A percentile compares a stretch with the other conserved stretches of the same genome.
phyloP scores from a whole-genome alignment of 2,797 vertebrate genomes.

The Rallus crepitans region DNA sequence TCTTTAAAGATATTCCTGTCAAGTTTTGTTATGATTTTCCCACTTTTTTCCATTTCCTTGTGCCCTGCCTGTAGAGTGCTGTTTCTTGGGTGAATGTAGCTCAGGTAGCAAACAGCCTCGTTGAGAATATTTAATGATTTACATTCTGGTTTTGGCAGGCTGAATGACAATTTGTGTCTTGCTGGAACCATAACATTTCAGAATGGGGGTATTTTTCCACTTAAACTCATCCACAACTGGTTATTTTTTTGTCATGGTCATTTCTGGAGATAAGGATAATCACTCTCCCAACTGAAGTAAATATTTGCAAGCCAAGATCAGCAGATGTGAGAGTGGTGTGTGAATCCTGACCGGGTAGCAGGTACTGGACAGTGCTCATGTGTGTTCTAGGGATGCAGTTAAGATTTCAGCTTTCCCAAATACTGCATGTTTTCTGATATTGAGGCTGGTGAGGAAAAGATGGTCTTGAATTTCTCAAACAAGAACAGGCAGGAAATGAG shows the following conservation, averaged over 20 bases:
- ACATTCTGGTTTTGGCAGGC: not conserved
- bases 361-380: not conserved
- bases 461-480: not conserved
- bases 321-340: not conserved
- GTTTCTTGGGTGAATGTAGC: not conserved
- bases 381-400: not conserved
- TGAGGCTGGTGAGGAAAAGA: not conserved
- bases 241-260: not conserved
- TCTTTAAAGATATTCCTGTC: constrained; percentile 10
- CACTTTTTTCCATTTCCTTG: not conserved
- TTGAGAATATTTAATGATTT: not conserved
- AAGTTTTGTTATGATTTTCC: not conserved
- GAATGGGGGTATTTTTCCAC: not conserved
- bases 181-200: not conserved
- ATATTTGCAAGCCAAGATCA: not conserved
- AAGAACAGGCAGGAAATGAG: not conserved
- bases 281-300: not conserved
- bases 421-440: not conserved
- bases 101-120: not conserved
- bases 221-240: not conserved
- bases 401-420: not conserved
- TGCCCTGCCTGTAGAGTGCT: not conserved
- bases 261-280: not conserved
- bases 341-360: not conserved
- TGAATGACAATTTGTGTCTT: not conserved